A percentile compares a stretch with the other conserved stretches of the same genome.
Evolutionary conservation across 2,888 invertebrate genomes (phyloP).

Genomic region (Eupithecia inturbata): DNA sequence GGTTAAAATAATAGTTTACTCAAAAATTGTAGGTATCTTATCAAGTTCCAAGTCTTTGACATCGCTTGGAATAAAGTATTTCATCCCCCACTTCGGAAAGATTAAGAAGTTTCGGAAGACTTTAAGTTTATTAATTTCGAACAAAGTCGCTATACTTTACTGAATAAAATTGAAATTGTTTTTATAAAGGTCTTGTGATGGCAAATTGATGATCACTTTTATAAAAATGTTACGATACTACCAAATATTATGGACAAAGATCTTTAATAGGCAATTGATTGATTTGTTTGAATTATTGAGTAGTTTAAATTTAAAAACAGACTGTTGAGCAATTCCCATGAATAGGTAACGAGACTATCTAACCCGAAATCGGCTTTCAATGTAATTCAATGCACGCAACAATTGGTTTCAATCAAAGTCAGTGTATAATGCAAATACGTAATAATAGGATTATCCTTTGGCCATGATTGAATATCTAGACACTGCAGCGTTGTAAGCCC

Average conservation of each 20-base stretch:
- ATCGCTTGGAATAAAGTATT: conserved; percentile 63
- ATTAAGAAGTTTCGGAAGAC: conserved; percentile 67
- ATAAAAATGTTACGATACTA: conserved; percentile 2
- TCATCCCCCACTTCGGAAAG: conserved; percentile 63
- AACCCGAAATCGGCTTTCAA: conserved; percentile 36
- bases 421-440: conserved; percentile 52
- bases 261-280: background rate
- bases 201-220: conserved; percentile 26
- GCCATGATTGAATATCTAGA: conserved; percentile 67
- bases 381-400: conserved; percentile 42
- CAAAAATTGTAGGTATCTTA: conserved; percentile 42
- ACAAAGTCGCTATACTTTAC: conserved; percentile 57
- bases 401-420: conserved; percentile 48
- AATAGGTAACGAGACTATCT: conserved; percentile 29
- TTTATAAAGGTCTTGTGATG: conserved; percentile 45
- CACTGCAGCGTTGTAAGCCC: conserved; percentile 35
- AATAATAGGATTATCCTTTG: conserved; percentile 67
- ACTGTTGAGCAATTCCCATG: conserved; percentile 19
- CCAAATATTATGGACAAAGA: background rate
- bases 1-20: conserved; percentile 20
- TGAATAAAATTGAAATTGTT: conserved; percentile 60
- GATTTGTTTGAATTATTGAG: background rate
- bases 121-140: conserved; percentile 69
- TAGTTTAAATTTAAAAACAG: conserved; percentile 12
- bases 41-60: conserved; percentile 51